Evolutionary conservation across 2,888 invertebrate species (phyloP), one percentile per base, ranked within the genome.

Genomic region (Herminia tarsipennalis): DNA sequence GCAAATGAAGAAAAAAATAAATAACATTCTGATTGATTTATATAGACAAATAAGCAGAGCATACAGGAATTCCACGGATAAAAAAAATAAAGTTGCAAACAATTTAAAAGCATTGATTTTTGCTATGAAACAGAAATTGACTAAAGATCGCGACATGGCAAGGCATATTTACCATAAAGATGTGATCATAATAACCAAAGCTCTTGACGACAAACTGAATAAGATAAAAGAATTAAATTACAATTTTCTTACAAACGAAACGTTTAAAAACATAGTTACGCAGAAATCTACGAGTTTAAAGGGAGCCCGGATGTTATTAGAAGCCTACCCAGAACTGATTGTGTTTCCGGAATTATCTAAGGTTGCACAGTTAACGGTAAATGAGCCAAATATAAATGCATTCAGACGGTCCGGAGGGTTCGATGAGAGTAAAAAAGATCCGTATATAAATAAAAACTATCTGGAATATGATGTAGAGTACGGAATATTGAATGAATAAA

Each of bases 1-100:
- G 0, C 12, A 14, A 6, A 39, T 45, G 3, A 45, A 45, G 18
- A 22, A 14, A 29, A 13, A 5, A 2, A 39, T 45, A 12, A 38
- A 20, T 9, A 39, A 2, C 18, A 1, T 45, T 1, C 9, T 21
- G 1, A 12, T 6, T 2, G 10, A 28, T 12, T 39, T 45, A 6
- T 14, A 21, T n/a, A 45, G 17, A 2, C 8, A 21, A n/a, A 8
- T 45, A n/a, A 34, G 22, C 20, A 45, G 39, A 24, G 38, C 45
- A 10, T 39, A 21, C 9, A 39, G 39, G 20, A 45, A 45, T 3
- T 10, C 17, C 10, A 24, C 34, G 3, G 0, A n/a, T n/a, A n/a
- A 5, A 1, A 12, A 39, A 8, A 33, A 24, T 0, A 8, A 5
- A 1, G 6, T 13, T 6, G 25, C 21, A n/a, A n/a, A 4, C 0